Percentiles rank a stretch among this genome's conserved stretches.
phyloP scores from a whole-genome alignment of 1,140 invertebrate species.

The Philopotamus ludificatus region DNA sequence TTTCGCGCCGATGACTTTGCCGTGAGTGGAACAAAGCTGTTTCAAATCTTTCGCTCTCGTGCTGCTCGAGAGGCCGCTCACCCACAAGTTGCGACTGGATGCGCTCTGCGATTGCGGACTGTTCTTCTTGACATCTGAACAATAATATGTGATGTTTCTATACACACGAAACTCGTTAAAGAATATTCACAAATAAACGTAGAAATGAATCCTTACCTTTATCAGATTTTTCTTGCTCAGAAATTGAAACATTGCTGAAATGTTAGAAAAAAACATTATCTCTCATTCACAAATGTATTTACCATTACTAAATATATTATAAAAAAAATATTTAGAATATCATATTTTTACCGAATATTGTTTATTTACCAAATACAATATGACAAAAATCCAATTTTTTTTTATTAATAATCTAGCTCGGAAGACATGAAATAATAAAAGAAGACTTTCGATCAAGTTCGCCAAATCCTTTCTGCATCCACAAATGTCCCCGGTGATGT shows the following conservation, averaged over 20 bases:
- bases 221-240: conserved; percentile 46
- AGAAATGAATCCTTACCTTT: conserved; percentile 50
- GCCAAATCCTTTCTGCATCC: too few species aligned
- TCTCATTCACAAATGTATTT: too few species aligned
- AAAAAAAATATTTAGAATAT: too few species aligned
- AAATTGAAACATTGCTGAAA: conserved; percentile 52
- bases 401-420: too few species aligned
- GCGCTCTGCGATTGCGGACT: conserved; percentile 45
- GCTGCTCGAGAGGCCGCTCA: conserved; percentile 84
- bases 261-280: neutral
- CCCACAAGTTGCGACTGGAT: conserved; percentile 80
- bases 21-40: conserved; percentile 85
- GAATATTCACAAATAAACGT: too few species aligned
- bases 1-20: conserved; percentile 93
- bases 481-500: too few species aligned
- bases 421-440: too few species aligned
- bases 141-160: too few species aligned
- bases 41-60: conserved; percentile 92
- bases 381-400: neutral
- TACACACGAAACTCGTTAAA: neutral
- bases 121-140: conserved; percentile 48
- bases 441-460: too few species aligned
- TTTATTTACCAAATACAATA: too few species aligned
- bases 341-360: too few species aligned
- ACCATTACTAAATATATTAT: too few species aligned